Evolutionary conservation across 2,797 vertebrate genomes (phyloP), one percentile per base, ranked within the genome.

Genomic region (Mormyrus proboscirostris): DNA sequence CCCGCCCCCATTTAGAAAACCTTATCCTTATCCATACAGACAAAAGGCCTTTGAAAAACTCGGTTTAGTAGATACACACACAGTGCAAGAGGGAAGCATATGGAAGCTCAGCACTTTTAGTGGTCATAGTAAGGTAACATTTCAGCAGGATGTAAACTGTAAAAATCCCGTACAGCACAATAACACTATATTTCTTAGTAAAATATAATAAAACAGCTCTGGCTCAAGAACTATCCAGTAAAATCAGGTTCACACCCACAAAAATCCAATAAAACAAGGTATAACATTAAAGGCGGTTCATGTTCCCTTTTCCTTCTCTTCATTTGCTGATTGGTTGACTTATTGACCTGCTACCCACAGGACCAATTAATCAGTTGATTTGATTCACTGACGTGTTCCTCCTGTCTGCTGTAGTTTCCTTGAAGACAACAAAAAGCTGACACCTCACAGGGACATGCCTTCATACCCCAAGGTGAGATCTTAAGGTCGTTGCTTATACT

Each of bases 391-490:
- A 62, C 41, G 14, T 19, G 25, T 55, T 87, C 29, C 33, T 87
- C 62, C 50, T 87, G 16, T 51, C 47, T 96, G 92, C 92, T 97
- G 97, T 90, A 97, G 95, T 90, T 97, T 97, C 90, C 90, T 96
- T 92, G 97, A 98, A 6, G 97, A 96, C 89, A 95, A 92, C 92
- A 98, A 96, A 94, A 97, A 96, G 94, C 89, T 95, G 50, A 96
- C 94, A 2, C 96, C 97, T 8, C 93, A 93, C 0, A 94, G 97
- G 29, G 97, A 99, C 55, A 96, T 98, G 0, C 96, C 97, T 19
- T 94, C 96, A 4, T 98, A 98, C 87, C 96, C 97, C 86, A 99
- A 98, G 97, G 98, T 99, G 93, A 94, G 93, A 51, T 16, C 10
- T 44, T 79, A 44, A 79, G 73, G 38, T 79, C 1, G 38, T 79